Evolutionary conservation across 2,888 invertebrate species (phyloP).

Genomic region (Patella depressa): DNA sequence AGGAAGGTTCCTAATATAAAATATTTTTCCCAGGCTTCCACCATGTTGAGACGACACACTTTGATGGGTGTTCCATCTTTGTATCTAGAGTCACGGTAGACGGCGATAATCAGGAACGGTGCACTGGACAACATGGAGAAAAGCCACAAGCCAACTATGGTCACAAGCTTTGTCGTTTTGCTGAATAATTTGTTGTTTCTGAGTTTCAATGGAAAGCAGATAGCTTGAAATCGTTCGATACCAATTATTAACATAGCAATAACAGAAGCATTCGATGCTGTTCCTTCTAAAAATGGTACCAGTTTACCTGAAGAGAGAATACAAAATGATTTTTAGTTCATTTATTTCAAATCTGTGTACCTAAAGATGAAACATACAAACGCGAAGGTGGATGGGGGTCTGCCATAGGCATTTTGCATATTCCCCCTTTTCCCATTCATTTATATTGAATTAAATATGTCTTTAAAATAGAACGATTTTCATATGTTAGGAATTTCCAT

Average conservation of each 20-base stretch:
- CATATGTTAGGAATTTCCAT: too few relatives aligned
- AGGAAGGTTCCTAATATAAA: conserved; percentile 35
- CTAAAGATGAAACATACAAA: too few relatives aligned
- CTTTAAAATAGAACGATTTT: too few relatives aligned
- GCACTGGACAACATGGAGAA: conserved; percentile 70
- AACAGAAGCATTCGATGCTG: conserved; percentile 92
- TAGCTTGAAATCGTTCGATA: conserved; percentile 90
- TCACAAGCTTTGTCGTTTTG: conserved; percentile 23
- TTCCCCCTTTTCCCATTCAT: too few relatives aligned
- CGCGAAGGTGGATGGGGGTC: too few relatives aligned
- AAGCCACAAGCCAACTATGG: conserved; percentile 45
- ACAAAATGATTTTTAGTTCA: background rate
- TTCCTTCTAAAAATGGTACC: conserved; percentile 91
- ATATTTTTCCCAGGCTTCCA: conserved; percentile 30
- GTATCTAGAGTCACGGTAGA: conserved; percentile 34
- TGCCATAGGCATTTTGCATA: too few relatives aligned
- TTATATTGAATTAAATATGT: too few relatives aligned
- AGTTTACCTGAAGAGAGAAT: conserved; percentile 82
- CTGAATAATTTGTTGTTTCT: conserved; percentile 24
- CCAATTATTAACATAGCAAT: conserved; percentile 93
- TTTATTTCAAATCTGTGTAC: background rate
- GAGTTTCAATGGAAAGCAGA: conserved; percentile 84
- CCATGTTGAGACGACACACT: conserved; percentile 43
- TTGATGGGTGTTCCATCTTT: conserved; percentile 49
- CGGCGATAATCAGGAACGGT: conserved; percentile 50